These are phyloP conservation scores for Parnassius smintheus DNA, from an alignment of 2,888 invertebrate species.

Conservation along the genomic window DNA sequence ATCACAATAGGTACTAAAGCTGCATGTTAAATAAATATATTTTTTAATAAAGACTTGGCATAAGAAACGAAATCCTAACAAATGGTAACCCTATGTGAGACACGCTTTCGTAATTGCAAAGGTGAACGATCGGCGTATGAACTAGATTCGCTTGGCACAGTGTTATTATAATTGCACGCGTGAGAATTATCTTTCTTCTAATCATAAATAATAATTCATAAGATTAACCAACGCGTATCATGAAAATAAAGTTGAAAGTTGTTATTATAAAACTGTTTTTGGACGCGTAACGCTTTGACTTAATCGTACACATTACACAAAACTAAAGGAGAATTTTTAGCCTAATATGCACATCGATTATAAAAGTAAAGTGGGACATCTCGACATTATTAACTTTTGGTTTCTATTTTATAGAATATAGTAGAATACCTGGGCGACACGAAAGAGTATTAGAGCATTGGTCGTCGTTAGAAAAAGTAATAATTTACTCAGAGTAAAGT, in stretches of 20 bases:
- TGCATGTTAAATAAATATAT: not conserved
- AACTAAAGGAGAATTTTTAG: too few relatives aligned
- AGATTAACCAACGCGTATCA: slow-evolving; percentile 1
- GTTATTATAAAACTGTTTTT: not conserved
- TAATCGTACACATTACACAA: too few relatives aligned
- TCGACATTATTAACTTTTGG: too few relatives aligned
- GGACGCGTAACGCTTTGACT: too few relatives aligned
- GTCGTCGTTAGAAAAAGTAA: too few relatives aligned
- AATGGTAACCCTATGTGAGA: slow-evolving; percentile 34
- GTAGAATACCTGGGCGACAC: too few relatives aligned
- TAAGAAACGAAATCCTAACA: not conserved
- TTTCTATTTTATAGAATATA: too few relatives aligned
- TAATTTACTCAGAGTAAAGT: too few relatives aligned
- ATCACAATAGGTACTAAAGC: not conserved
- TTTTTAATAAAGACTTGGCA: not conserved
- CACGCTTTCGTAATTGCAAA: slow-evolving; percentile 60
- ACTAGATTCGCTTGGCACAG: slow-evolving; percentile 40
- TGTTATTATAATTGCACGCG: slow-evolving; percentile 25
- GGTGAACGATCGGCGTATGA: slow-evolving; percentile 69
- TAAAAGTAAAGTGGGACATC: too few relatives aligned
- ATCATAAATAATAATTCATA: slow-evolving; percentile 6
- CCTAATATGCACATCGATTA: too few relatives aligned
- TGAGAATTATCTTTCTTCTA: slow-evolving; percentile 24
- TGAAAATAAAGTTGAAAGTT: not conserved
- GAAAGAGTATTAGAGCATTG: too few relatives aligned